Evolutionary conservation across 2,797 vertebrate genomes (phyloP), one percentile per base, ranked within the genome.

Genomic region (Coranthus polyacanthus): DNA sequence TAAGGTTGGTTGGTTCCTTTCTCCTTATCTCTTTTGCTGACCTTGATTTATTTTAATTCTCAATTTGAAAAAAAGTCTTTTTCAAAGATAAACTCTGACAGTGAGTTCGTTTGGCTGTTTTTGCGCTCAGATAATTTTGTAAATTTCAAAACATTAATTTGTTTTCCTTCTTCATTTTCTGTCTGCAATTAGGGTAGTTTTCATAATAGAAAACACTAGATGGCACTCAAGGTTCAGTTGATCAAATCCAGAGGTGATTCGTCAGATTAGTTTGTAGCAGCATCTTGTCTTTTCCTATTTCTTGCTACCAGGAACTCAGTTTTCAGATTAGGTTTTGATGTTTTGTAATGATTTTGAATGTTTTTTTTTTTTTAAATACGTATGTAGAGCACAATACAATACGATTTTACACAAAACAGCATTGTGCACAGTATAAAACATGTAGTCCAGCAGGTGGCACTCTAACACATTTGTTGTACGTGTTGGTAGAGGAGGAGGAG

Each of bases 361-460:
- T n/a, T 39, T 15, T 15, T 15, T n/a, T 39, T 6, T 38, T 26
- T 26, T 6, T 3, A 26, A 26, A 3, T 26, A 26, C 37, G 12
- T 13, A 15, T 15, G 15, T 12, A 15, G 15, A 15, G n/a, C n/a
- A 15, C 6, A 38, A 38, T 12, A 38, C 5, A 4, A 38, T 38
- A 12, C 13, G 38, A 39, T 15, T 39, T 39, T 15, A 39, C 38
- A 13, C n/a, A 39, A 1, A 15, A 16, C 3, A 21, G 0, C 2
- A 6, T 9, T 0, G 2, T 8, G 20, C 6, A 21, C 4, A 2
- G 2, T 43, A 16, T 37, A 2, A 39, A 17, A 15, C 0, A 1
- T 12, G 3, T 13, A 0, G 1, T 37, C 73, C 91, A 85, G 75
- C 64, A 85, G 88, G 67, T 43, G 89, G 80, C 75, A 15, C 67